Evolutionary conservation across 2,797 vertebrate genomes (phyloP).

Genomic region (Loriculus beryllinus): DNA sequence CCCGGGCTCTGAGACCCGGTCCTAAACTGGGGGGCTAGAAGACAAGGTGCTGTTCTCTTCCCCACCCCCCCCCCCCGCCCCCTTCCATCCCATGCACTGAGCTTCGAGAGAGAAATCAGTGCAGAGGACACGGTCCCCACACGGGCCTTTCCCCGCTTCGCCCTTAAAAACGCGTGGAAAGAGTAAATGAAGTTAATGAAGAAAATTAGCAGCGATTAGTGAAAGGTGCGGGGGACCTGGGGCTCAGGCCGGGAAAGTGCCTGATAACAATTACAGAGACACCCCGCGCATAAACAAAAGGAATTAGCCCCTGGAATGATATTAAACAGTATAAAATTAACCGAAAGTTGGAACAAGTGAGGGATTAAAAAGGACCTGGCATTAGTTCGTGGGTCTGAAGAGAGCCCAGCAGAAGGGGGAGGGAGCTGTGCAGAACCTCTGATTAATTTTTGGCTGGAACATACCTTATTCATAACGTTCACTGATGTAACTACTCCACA

Average conservation of each 20-base stretch:
- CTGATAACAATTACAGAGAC: conserved; percentile 3
- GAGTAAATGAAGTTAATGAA: conserved; percentile 79
- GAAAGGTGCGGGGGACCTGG: background rate
- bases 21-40: background rate
- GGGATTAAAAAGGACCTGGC: conserved; percentile 60
- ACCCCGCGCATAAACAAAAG: conserved; percentile 50
- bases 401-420: conserved; percentile 36
- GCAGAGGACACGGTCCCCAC: background rate
- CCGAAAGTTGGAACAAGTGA: conserved; percentile 63
- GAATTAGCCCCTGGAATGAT: conserved; percentile 44
- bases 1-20: background rate
- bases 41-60: accelerated
- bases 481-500: conserved; percentile 61
- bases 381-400: conserved; percentile 49
- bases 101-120: background rate
- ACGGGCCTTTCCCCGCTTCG: background rate
- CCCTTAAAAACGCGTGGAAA: conserved; percentile 59
- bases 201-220: conserved; percentile 76
- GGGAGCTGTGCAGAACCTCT: conserved; percentile 46
- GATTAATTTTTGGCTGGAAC: conserved; percentile 67
- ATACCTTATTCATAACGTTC: conserved; percentile 49
- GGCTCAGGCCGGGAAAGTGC: conserved; percentile 11
- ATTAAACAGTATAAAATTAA: conserved; percentile 62
- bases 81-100: accelerated
- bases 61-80: accelerated